Percentiles rank a stretch among this genome's conserved stretches.
phyloP scores from a whole-genome alignment of 2,888 invertebrate species.

The Noctua fimbriata region DNA sequence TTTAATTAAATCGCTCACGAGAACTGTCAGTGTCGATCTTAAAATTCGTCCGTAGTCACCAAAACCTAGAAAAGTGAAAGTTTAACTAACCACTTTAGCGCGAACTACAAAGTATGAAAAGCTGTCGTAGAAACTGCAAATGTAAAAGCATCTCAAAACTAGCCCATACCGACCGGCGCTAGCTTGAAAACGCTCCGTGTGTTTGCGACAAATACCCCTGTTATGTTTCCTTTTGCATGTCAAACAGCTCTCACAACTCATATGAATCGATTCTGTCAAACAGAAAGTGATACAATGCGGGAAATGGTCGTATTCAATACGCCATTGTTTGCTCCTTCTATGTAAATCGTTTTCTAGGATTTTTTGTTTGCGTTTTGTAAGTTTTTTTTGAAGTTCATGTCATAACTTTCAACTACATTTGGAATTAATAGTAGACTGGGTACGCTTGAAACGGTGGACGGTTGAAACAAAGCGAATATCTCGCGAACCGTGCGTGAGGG shows the following conservation, averaged over 20 bases:
- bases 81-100: neutral
- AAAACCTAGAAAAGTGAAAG: neutral
- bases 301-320: slow-evolving; percentile 77
- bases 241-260: slow-evolving; percentile 84
- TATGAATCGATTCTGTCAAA: slow-evolving; percentile 83
- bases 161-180: slow-evolving; percentile 42
- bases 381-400: neutral
- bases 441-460: too few relatives aligned
- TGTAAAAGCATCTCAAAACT: slow-evolving; percentile 49
- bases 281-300: slow-evolving; percentile 80
- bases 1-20: neutral
- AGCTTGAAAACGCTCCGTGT: slow-evolving; percentile 68
- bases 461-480: too few relatives aligned
- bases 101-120: neutral
- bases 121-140: neutral
- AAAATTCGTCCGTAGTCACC: neutral
- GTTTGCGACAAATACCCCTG: slow-evolving; percentile 80
- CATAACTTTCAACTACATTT: neutral
- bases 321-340: slow-evolving; percentile 71
- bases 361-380: neutral
- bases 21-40: neutral
- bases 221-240: slow-evolving; percentile 86
- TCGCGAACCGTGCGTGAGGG: too few relatives aligned
- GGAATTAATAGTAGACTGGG: too few relatives aligned
- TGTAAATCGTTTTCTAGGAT: slow-evolving; percentile 31